A percentile compares a stretch with the other conserved stretches of the same genome.
These are phyloP conservation scores for Scolopax mira DNA, from an alignment of 2,113 vertebrate genomes.

Conservation along the genomic window DNA sequence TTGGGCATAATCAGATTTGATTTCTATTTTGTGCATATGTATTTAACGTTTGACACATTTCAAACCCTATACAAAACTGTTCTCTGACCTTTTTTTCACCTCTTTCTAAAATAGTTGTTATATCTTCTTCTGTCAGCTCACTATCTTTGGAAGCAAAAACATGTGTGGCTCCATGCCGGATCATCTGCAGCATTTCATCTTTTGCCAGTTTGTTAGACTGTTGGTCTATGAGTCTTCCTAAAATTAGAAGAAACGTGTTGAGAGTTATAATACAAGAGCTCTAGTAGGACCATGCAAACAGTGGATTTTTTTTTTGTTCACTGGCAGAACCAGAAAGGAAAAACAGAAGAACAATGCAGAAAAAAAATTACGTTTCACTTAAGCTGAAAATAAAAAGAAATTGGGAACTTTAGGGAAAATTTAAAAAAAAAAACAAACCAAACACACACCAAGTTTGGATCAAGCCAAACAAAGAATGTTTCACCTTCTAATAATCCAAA, in stretches of 20 bases:
- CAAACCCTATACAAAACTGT: background rate
- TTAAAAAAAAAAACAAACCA: background rate
- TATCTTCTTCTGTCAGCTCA: constrained; percentile 89
- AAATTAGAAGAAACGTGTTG: background rate
- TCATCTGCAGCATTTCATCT: constrained; percentile 93
- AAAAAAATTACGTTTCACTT: background rate
- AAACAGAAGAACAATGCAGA: background rate
- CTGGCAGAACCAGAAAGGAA: background rate
- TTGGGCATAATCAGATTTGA: background rate
- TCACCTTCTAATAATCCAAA: background rate
- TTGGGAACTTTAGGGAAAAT: background rate
- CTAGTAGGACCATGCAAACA: background rate
- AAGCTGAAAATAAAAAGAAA: background rate
- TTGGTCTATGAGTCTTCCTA: constrained; percentile 88
- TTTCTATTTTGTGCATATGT: background rate
- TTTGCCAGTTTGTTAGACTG: constrained; percentile 88
- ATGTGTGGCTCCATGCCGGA: constrained; percentile 86
- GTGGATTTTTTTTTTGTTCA: background rate
- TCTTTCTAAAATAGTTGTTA: constrained; percentile 85
- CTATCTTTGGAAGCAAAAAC: constrained; percentile 91
- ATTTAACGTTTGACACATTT: background rate
- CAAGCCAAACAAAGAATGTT: background rate
- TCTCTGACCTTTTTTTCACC: constrained; percentile 86
- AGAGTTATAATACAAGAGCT: background rate
- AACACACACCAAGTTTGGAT: background rate